Evolutionary conservation across 2,113 vertebrate genomes (phyloP).

Genomic region (Rhinopomastus cyanomelas): DNA sequence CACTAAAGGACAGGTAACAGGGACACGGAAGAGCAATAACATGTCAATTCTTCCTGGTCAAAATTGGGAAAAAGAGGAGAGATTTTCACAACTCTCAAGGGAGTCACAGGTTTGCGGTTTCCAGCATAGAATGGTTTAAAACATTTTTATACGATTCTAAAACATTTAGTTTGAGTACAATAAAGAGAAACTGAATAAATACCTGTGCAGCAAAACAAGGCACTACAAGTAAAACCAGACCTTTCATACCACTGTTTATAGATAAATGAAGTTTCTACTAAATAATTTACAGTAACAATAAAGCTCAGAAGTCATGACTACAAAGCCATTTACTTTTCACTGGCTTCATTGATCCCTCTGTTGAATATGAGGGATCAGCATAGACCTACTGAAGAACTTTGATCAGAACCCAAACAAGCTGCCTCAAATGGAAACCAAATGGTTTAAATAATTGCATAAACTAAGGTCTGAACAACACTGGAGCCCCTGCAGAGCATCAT

Average conservation of each 20-base stretch:
- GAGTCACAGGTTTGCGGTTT: background rate
- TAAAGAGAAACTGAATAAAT: background rate
- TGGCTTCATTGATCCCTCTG: background rate
- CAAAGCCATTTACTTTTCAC: background rate
- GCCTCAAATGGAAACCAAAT: background rate
- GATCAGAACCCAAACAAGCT: background rate
- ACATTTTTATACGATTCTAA: background rate
- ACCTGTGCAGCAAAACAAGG: background rate
- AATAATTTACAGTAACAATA: background rate
- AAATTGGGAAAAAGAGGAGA: background rate
- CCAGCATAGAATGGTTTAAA: background rate
- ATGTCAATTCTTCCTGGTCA: background rate
- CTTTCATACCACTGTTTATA: background rate
- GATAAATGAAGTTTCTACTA: background rate
- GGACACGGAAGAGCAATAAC: background rate
- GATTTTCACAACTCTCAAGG: background rate
- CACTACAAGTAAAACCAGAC: background rate
- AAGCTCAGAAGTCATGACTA: background rate
- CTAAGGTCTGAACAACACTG: background rate
- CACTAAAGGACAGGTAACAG: background rate
- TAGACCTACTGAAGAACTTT: background rate
- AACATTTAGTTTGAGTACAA: background rate
- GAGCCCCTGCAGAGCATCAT: background rate
- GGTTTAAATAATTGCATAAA: background rate
- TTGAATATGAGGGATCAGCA: background rate